Conservation (phyloP, 2,888 invertebrate genomes). For the Carcina quercana region DNA sequence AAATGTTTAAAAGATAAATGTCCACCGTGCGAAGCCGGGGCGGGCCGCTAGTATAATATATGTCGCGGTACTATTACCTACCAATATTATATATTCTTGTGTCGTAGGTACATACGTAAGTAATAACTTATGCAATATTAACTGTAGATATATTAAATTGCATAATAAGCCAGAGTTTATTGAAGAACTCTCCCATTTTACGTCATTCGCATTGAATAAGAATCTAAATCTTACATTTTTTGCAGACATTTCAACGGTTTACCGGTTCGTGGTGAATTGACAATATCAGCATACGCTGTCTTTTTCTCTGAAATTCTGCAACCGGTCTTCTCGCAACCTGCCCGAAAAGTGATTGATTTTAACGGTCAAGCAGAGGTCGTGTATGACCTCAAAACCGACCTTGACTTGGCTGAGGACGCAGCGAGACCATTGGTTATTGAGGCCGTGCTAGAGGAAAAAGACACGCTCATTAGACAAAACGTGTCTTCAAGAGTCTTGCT, state of each 20-base stretch:
- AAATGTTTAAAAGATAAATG: too few relatives aligned
- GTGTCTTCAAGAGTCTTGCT: constrained; percentile 78
- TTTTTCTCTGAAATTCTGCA: constrained; percentile 86
- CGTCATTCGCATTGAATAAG: too few relatives aligned
- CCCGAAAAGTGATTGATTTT: constrained; percentile 81
- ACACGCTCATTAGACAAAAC: constrained; percentile 90
- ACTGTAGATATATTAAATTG: too few relatives aligned
- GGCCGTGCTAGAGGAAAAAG: constrained; percentile 91
- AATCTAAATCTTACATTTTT: constrained; percentile 1
- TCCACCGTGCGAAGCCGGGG: too few relatives aligned
- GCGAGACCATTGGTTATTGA: constrained; percentile 88
- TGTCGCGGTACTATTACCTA: too few relatives aligned
- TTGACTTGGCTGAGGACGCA: constrained; percentile 84
- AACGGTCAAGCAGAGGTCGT: constrained; percentile 80
- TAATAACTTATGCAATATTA: too few relatives aligned
- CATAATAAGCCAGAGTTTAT: constrained; percentile 24
- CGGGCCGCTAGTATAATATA: too few relatives aligned
- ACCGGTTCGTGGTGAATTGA: constrained; percentile 89
- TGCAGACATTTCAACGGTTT: constrained; percentile 89
- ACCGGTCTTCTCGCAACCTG: constrained; percentile 82
- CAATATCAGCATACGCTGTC: constrained; percentile 88
- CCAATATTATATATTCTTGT: too few relatives aligned
- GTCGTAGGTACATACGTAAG: too few relatives aligned
- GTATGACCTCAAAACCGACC: constrained; percentile 83
- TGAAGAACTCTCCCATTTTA: too few relatives aligned